A percentile compares a stretch with the other conserved stretches of the same genome.
These are phyloP conservation scores for Macaria notata DNA, from an alignment of 2,888 invertebrate species.

Conservation along the genomic window DNA sequence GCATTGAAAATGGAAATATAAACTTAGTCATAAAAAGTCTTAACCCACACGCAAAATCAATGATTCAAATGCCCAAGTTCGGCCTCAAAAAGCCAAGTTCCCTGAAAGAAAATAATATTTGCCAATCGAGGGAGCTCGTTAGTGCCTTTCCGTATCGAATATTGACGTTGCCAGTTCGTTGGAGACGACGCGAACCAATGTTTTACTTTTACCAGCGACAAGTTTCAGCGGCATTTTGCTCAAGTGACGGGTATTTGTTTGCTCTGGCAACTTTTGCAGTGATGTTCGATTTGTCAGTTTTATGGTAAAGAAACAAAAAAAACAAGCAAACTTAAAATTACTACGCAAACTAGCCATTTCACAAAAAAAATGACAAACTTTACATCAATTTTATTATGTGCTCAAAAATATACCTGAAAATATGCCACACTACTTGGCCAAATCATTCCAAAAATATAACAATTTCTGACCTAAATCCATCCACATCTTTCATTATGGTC, in stretches of 20 bases:
- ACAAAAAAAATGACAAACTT: too few relatives aligned
- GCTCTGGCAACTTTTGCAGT: too few relatives aligned
- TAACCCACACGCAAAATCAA: neutral
- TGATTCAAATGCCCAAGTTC: neutral
- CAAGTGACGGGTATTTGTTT: neutral
- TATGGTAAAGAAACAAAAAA: too few relatives aligned
- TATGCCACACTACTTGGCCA: too few relatives aligned
- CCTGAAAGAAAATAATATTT: slow-evolving; percentile 60
- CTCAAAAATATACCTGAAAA: too few relatives aligned
- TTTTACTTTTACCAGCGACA: slow-evolving; percentile 42
- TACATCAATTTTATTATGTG: too few relatives aligned
- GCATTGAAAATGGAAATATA: too few relatives aligned
- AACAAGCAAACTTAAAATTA: too few relatives aligned
- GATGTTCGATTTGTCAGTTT: too few relatives aligned
- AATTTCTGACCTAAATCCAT: neutral
- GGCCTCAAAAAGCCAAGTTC: slow-evolving; percentile 31
- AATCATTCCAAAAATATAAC: neutral
- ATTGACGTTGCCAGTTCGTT: slow-evolving; percentile 73
- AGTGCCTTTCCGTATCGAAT: slow-evolving; percentile 56
- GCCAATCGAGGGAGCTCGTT: slow-evolving; percentile 61
- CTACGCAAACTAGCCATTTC: too few relatives aligned
- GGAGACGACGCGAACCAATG: slow-evolving; percentile 50
- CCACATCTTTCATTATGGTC: too few relatives aligned
- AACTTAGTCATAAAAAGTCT: too few relatives aligned
- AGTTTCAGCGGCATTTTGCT: neutral